Base-by-base conservation (phyloP, 1,140 invertebrate genomes). In the Drosophila nebulosa region DNA sequence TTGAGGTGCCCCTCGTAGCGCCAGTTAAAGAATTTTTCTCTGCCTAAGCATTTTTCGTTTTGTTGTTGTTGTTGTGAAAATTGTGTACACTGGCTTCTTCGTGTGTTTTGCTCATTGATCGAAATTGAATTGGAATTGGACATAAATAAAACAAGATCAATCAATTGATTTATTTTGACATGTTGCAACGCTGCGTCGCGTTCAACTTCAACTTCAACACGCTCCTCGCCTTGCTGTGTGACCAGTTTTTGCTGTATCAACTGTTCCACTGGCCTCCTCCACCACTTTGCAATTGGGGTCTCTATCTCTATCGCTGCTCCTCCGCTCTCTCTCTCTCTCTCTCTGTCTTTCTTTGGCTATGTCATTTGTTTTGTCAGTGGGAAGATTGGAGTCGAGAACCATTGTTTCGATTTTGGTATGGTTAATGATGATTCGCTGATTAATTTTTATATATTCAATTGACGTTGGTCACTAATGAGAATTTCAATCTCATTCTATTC, bases 71-170 rank as follows among this genome's bases (percentile, higher is more conserved):
- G n/a, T n/a, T n/a, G n/a, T n/a, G n/a, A n/a, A n/a, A n/a, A n/a
- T 9, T 21, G 36, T 42, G 6, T 42, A 16, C 39, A 46, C 16
- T 9, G 39, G 39, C 39, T 46, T 46, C 79, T 88, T 83, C 83
- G 78, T 88, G 83, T 79, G 84, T 78, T 70, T 69, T 84, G 81
- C 88, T 90, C 88, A 84, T 89, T 91, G 90, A 91, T 91, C 88
- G 90, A 89, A 91, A 91, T 91, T 91, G 90, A 88, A 91, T 90
- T 91, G 90, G 88, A 88, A 91, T 90, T 91, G 90, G 90, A 91
- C 90, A 91, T 91, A 91, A 91, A 91, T 91, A 91, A 91, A 91
- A 74, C 90, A 91, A 91, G 90, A 91, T 91, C 90, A 91, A 91
- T 91, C 90, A 91, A 91, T 91, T 91, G 90, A 91, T 91, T 91